phyloP scores from a whole-genome alignment of 92 coral and sea anemone species.

The Epizoanthus fatuus region DNA sequence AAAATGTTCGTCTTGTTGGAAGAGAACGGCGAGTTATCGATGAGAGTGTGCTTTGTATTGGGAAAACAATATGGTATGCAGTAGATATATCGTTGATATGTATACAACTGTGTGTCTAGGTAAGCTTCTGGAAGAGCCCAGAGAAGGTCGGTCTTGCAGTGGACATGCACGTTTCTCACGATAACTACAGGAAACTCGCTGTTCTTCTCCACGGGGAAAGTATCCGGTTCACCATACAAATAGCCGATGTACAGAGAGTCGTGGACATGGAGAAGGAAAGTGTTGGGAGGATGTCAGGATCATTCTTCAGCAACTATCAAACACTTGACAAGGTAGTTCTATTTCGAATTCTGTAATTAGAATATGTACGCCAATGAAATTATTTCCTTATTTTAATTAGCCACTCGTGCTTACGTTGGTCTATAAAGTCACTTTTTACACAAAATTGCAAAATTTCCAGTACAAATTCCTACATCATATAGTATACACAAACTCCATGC shows the following conservation, averaged over 20 bases:
- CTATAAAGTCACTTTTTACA: too few relatives aligned
- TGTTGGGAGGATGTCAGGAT: slow-evolving; percentile 34
- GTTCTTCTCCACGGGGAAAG: slow-evolving; percentile 55
- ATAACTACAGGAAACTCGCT: slow-evolving; percentile 61
- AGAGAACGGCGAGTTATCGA: too few relatives aligned
- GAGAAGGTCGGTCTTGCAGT: slow-evolving; percentile 69
- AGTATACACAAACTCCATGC: too few relatives aligned
- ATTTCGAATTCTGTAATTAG: neutral
- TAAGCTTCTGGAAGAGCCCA: slow-evolving; percentile 89
- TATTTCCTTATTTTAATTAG: too few relatives aligned
- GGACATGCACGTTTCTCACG: slow-evolving; percentile 77
- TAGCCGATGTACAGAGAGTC: slow-evolving; percentile 73
- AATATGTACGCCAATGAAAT: neutral
- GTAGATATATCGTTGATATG: neutral
- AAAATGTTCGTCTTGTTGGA: too few relatives aligned
- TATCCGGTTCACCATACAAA: slow-evolving; percentile 72
- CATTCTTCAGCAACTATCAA: slow-evolving; percentile 72
- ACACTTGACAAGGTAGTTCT: slow-evolving; percentile 58
- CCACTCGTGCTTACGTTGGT: too few relatives aligned
- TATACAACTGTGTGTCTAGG: slow-evolving; percentile 37
- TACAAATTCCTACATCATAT: too few relatives aligned
- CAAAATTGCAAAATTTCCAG: too few relatives aligned
- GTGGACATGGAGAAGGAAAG: slow-evolving; percentile 63
- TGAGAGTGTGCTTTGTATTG: too few relatives aligned
- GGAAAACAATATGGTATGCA: neutral